Percentiles rank a stretch among this genome's conserved stretches.
phyloP scores from a whole-genome alignment of 2,888 invertebrate species.

The Anorthoa munda region DNA sequence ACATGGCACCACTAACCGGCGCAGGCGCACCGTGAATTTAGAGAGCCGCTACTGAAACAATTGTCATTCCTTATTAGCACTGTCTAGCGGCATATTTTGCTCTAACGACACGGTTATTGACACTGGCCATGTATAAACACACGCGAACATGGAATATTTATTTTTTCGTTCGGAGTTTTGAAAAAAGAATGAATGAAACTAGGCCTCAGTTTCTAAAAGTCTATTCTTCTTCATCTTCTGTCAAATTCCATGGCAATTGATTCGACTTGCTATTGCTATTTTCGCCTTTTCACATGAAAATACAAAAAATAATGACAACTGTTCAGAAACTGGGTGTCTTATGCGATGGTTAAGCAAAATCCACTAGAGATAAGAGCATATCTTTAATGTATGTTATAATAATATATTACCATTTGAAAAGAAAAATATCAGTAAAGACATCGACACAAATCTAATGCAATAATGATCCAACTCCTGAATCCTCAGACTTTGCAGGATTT shows the following conservation, averaged over 20 bases:
- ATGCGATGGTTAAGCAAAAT: neutral
- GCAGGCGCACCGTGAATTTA: slow-evolving; percentile 75
- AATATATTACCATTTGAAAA: neutral
- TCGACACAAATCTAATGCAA: neutral
- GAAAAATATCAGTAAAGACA: neutral
- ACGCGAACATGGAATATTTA: slow-evolving; percentile 7
- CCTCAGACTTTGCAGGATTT: no score
- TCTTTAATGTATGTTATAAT: neutral
- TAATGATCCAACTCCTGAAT: neutral
- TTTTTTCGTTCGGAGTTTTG: neutral
- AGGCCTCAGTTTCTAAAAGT: neutral
- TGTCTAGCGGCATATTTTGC: slow-evolving; percentile 78
- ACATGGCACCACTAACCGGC: slow-evolving; percentile 37
- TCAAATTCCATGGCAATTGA: neutral
- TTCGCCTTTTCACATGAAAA: neutral
- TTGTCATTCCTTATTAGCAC: slow-evolving; percentile 85
- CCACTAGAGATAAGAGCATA: neutral
- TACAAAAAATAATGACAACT: no score
- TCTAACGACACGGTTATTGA: slow-evolving; percentile 68
- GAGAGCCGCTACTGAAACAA: slow-evolving; percentile 81
- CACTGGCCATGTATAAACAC: slow-evolving; percentile 53
- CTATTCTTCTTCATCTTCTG: neutral
- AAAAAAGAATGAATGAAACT: neutral
- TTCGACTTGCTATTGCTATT: neutral
- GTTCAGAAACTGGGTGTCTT: neutral